Evolutionary conservation across 2,113 vertebrate species (phyloP).

Genomic region (Panthera tigris): DNA sequence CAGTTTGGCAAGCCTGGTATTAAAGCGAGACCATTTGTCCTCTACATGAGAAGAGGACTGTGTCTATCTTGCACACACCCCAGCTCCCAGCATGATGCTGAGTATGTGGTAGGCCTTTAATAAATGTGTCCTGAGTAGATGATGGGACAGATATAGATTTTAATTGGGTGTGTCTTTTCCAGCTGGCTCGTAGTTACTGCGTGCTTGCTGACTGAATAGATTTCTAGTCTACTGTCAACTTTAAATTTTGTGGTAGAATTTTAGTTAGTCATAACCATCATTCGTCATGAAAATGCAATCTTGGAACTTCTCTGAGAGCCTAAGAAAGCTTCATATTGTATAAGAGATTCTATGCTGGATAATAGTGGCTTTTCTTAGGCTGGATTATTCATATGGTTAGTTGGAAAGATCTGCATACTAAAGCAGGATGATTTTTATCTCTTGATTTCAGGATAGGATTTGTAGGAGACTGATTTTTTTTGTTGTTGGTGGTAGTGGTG

Average conservation of each 20-base stretch:
- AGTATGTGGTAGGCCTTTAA: not conserved
- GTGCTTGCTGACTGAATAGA: conserved; percentile 8
- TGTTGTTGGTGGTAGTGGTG: too few species aligned
- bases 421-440: conserved; percentile 31
- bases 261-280: conserved; percentile 37
- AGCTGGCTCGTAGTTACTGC: not conserved
- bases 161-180: not conserved
- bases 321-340: conserved; percentile 28
- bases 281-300: conserved; percentile 42
- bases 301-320: conserved; percentile 31
- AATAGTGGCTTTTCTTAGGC: conserved; percentile 36
- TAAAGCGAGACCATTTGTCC: not conserved
- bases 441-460: conserved; percentile 55
- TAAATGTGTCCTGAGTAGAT: not conserved
- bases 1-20: not conserved
- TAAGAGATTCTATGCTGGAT: conserved; percentile 24
- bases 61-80: not conserved
- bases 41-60: not conserved
- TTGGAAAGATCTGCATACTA: conserved; percentile 34
- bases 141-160: not conserved
- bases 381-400: conserved; percentile 4
- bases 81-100: not conserved
- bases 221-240: conserved; percentile 24
- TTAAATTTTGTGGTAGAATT: conserved; percentile 37
- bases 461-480: conserved; percentile 41